phyloP scores from a whole-genome alignment of 2,888 invertebrate genomes.

The Dilophus febrilis region DNA sequence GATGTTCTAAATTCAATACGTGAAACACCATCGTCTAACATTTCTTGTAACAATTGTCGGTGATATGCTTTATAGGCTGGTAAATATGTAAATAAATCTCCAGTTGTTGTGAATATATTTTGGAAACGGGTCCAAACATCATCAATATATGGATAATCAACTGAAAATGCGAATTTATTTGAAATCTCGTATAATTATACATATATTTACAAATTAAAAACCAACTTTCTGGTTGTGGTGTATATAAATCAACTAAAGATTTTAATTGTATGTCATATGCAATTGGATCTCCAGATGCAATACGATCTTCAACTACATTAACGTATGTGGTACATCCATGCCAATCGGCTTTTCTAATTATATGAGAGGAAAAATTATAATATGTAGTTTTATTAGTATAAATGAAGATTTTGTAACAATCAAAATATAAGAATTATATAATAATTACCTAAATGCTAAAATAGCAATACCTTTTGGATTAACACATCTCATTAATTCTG shows the following conservation, averaged over 20 bases:
- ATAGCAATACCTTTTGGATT: conserved; percentile 11
- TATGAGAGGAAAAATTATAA: too few species aligned
- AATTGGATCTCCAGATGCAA: conserved; percentile 24
- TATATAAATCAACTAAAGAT: conserved; percentile 38
- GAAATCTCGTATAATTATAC: not conserved
- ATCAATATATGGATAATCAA: conserved; percentile 21
- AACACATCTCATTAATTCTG: conserved; percentile 21
- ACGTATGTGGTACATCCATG: too few species aligned
- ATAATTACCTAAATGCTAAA: conserved; percentile 15
- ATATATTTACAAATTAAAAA: not conserved
- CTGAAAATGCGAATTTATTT: conserved; percentile 12
- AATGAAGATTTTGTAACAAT: too few species aligned
- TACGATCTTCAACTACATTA: conserved; percentile 22
- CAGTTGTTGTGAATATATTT: conserved; percentile 30
- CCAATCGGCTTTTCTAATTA: too few species aligned
- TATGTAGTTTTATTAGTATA: too few species aligned
- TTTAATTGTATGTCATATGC: conserved; percentile 37
- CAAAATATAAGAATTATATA: too few species aligned
- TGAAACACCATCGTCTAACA: conserved; percentile 42
- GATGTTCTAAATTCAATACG: conserved; percentile 40
- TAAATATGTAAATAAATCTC: conserved; percentile 32
- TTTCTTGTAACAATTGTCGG: conserved; percentile 35
- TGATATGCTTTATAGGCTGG: conserved; percentile 39
- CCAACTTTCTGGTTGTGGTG: conserved; percentile 31
- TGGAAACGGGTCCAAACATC: conserved; percentile 27